Conservation (phyloP, 2,888 invertebrate genomes). For the Eupeodes latifasciatus region DNA sequence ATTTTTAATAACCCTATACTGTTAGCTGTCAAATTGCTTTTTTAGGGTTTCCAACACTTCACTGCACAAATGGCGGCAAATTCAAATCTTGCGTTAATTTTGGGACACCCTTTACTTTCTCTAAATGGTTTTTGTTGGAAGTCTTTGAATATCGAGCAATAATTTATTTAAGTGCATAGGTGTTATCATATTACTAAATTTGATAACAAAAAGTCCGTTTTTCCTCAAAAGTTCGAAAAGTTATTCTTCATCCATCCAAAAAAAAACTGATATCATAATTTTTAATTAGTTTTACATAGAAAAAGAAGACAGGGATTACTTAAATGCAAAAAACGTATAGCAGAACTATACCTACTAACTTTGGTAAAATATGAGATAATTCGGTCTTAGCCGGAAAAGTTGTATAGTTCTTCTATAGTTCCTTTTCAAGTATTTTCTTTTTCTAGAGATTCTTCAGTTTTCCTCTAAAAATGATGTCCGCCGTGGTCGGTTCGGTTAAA, state of each 20-base stretch:
- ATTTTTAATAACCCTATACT: too few relatives aligned
- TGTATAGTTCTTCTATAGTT: constrained; percentile 32
- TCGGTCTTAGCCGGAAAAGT: constrained; percentile 49
- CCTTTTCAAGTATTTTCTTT: constrained; percentile 25
- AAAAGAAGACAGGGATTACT: background rate
- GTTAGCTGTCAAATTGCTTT: too few relatives aligned
- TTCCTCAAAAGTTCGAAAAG: background rate
- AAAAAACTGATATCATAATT: constrained; percentile 60
- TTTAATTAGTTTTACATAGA: constrained; percentile 65
- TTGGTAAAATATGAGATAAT: constrained; percentile 41
- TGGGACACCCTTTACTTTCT: too few relatives aligned
- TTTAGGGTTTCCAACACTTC: too few relatives aligned
- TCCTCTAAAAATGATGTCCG: constrained; percentile 68
- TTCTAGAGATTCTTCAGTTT: background rate
- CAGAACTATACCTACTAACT: constrained; percentile 7
- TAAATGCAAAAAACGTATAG: background rate
- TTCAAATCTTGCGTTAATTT: too few relatives aligned
- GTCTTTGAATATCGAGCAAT: too few relatives aligned
- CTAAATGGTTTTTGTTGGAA: too few relatives aligned
- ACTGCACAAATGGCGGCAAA: too few relatives aligned
- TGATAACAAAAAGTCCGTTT: background rate
- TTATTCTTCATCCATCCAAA: background rate
- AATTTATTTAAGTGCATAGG: background rate
- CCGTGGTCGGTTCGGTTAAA: constrained; percentile 82
- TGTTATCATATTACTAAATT: too few relatives aligned